A percentile compares a stretch with the other conserved stretches of the same genome.
These are phyloP conservation scores for Xenopus laevis DNA, from an alignment of 2,113 vertebrate species.

Conservation along the genomic window DNA sequence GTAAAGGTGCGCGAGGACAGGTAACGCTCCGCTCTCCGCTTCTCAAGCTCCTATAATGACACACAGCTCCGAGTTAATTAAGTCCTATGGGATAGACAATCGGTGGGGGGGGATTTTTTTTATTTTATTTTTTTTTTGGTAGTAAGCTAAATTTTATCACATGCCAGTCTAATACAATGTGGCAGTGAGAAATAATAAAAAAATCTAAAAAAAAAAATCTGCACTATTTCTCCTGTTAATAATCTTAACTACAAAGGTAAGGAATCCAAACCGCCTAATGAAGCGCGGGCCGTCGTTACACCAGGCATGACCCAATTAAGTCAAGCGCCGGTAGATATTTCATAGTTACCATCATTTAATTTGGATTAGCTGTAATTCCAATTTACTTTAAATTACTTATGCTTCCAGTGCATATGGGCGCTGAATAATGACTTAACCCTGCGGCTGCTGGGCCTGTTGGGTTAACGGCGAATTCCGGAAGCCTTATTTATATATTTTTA, in stretches of 20 bases:
- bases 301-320: constrained; percentile 54
- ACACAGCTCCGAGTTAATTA: constrained; percentile 67
- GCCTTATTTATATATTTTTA: too few species aligned
- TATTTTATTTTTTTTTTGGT: constrained; percentile 31
- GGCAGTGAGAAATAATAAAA: constrained; percentile 47
- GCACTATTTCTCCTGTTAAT: constrained; percentile 52
- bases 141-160: constrained; percentile 62
- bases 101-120: constrained; percentile 49
- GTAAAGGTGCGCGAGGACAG: constrained; percentile 64
- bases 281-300: constrained; percentile 45
- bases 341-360: constrained; percentile 13
- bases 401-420: constrained; percentile 18
- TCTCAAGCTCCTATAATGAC: constrained; percentile 54
- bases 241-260: constrained; percentile 55
- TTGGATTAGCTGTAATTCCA: constrained; percentile 24
- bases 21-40: constrained; percentile 58
- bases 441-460: too few species aligned
- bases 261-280: constrained; percentile 50
- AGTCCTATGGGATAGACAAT: constrained; percentile 72
- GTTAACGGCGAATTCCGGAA: too few species aligned
- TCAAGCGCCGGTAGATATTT: constrained; percentile 35
- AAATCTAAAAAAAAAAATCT: constrained; percentile 32
- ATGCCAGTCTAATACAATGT: constrained; percentile 54
- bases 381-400: constrained; percentile 16
- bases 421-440: constrained; percentile 13